A percentile compares a stretch with the other conserved stretches of the same genome.
Conservation (phyloP, 2,888 invertebrate species). For the Aphidoletes aphidimyza region DNA sequence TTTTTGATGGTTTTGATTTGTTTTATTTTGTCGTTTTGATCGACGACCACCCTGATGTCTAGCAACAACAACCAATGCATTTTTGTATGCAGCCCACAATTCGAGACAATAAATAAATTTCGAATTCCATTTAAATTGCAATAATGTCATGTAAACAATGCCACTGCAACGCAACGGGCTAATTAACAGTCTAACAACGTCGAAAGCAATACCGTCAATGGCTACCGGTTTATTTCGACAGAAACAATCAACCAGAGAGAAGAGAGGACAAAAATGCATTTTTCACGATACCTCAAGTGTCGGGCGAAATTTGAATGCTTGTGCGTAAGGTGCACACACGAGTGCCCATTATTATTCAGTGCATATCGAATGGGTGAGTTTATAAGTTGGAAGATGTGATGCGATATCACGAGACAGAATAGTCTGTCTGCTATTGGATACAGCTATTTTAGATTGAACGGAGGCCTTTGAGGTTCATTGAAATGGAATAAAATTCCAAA, state of each 20-base stretch:
- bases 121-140: slow-evolving; percentile 20
- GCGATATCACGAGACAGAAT: too few species aligned
- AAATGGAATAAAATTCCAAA: too few species aligned
- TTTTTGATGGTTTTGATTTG: too few species aligned
- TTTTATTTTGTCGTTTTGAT: neutral
- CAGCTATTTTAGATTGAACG: too few species aligned
- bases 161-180: neutral
- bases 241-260: neutral
- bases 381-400: too few species aligned
- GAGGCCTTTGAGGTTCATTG: too few species aligned
- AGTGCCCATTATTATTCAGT: neutral
- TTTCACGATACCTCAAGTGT: neutral
- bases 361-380: neutral
- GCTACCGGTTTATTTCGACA: neutral
- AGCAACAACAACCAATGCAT: neutral
- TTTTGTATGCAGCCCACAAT: slow-evolving; percentile 17
- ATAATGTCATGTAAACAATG: slow-evolving; percentile 6
- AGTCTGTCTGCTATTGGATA: too few species aligned
- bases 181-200: slow-evolving; percentile 26
- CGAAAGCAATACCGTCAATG: neutral
- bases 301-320: neutral
- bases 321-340: neutral
- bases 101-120: slow-evolving; percentile 38
- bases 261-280: slow-evolving; percentile 14
- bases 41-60: slow-evolving; percentile 20